Percentiles rank a stretch among this genome's conserved stretches.
Evolutionary conservation across 2,797 vertebrate species (phyloP).

Genomic region (Labeo calbasu): DNA sequence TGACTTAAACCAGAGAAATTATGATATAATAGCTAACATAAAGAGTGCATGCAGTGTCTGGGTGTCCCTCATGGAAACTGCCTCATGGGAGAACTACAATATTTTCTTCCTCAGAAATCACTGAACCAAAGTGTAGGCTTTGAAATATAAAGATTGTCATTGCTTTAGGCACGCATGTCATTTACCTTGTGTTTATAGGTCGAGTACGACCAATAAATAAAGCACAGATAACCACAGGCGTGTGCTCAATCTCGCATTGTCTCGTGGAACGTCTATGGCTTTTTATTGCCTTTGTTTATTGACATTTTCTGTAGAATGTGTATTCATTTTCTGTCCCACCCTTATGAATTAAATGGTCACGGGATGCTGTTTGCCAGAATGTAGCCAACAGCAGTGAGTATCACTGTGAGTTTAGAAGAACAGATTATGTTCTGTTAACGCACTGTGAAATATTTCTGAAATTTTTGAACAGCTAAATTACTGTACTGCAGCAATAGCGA

Average conservation of each 20-base stretch:
- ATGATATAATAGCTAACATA: neutral
- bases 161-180: neutral
- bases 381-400: neutral
- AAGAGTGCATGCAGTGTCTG: neutral
- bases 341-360: slow-evolving; percentile 9
- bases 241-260: neutral
- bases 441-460: neutral
- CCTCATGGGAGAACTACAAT: neutral
- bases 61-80: neutral
- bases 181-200: neutral
- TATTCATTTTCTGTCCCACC: neutral
- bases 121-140: neutral
- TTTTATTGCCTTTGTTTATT: slow-evolving; percentile 19
- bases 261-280: slow-evolving; percentile 5
- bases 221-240: neutral
- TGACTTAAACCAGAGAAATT: neutral
- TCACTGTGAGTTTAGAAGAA: neutral
- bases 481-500: neutral
- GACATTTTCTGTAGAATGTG: slow-evolving; percentile 12
- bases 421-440: neutral
- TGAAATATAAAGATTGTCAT: neutral
- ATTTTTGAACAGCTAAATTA: neutral
- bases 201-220: neutral
- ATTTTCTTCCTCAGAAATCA: neutral
- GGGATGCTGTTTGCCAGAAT: slow-evolving; percentile 9